Conservation (phyloP, 2,797 vertebrate genomes). For the Aphelocoma californica region DNA sequence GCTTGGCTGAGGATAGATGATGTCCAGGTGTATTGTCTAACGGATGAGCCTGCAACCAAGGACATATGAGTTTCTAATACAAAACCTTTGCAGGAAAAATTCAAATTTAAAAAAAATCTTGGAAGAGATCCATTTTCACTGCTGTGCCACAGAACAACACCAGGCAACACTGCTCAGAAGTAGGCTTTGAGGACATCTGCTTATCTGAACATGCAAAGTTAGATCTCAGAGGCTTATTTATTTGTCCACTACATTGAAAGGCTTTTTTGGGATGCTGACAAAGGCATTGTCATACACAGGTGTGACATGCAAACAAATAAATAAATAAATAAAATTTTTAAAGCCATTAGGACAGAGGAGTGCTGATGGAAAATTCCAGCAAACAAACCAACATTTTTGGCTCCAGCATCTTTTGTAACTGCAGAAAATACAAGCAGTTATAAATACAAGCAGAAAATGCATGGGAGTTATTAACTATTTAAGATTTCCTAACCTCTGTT, state of each 20-base stretch:
- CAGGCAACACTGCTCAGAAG: background rate
- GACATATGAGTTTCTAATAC: background rate
- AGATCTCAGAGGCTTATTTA: background rate
- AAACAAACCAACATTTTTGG: background rate
- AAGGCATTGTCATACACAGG: background rate
- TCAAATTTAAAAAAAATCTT: background rate
- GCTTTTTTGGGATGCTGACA: background rate
- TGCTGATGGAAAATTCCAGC: background rate
- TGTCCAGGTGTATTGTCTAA: constrained; percentile 2
- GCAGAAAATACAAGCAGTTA: background rate
- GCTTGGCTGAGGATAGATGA: background rate
- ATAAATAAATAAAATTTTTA: background rate
- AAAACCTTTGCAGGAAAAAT: background rate
- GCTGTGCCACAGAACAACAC: background rate
- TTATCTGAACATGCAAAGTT: background rate
- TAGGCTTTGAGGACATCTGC: background rate
- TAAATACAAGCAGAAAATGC: background rate
- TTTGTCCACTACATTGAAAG: background rate
- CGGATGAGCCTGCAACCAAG: background rate
- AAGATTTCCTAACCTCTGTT: background rate
- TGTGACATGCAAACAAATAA: background rate
- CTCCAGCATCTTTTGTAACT: background rate
- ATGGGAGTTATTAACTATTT: background rate
- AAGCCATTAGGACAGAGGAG: background rate
- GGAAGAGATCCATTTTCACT: background rate